phyloP scores from a whole-genome alignment of 2,888 invertebrate species.

The Gari tellinella region DNA sequence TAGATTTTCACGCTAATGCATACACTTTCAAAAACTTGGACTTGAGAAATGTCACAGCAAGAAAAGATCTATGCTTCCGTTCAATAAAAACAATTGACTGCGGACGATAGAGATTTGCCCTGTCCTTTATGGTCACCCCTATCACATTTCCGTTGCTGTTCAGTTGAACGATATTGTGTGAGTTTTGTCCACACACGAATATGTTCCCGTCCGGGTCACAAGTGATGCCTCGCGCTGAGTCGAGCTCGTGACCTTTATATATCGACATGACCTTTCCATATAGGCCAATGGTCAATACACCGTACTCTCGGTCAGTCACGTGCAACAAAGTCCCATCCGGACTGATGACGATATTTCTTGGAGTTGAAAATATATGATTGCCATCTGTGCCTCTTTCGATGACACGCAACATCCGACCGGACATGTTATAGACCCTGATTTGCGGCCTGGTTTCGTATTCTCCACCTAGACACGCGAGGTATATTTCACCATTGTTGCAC shows the following conservation, averaged over 20 bases:
- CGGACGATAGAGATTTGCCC: slow-evolving; percentile 31
- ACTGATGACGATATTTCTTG: slow-evolving; percentile 47
- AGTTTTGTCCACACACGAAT: slow-evolving; percentile 51
- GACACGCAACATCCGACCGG: slow-evolving; percentile 46
- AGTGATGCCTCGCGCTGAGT: slow-evolving; percentile 49
- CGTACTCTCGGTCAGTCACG: slow-evolving; percentile 52
- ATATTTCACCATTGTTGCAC: slow-evolving; percentile 41
- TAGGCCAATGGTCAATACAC: slow-evolving; percentile 45
- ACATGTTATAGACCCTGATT: slow-evolving; percentile 56
- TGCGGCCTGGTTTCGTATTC: slow-evolving; percentile 51
- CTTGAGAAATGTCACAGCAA: slow-evolving; percentile 49
- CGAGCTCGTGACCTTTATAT: slow-evolving; percentile 25
- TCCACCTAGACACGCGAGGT: slow-evolving; percentile 46
- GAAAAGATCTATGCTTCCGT: slow-evolving; percentile 25
- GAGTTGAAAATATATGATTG: slow-evolving; percentile 42
- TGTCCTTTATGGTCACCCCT: slow-evolving; percentile 37
- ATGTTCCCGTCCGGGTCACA: slow-evolving; percentile 48
- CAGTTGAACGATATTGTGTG: slow-evolving; percentile 53
- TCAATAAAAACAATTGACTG: slow-evolving; percentile 43
- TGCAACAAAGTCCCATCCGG: slow-evolving; percentile 54
- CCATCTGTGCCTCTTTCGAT: slow-evolving; percentile 41
- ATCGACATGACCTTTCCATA: slow-evolving; percentile 34
- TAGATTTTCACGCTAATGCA: slow-evolving; percentile 27
- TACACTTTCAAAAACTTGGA: slow-evolving; percentile 51
- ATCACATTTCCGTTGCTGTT: slow-evolving; percentile 42